These are phyloP conservation scores for Eucidaris tribuloides DNA, from an alignment of 35 echinoderm and acorn worm genomes.

Conservation along the genomic window DNA sequence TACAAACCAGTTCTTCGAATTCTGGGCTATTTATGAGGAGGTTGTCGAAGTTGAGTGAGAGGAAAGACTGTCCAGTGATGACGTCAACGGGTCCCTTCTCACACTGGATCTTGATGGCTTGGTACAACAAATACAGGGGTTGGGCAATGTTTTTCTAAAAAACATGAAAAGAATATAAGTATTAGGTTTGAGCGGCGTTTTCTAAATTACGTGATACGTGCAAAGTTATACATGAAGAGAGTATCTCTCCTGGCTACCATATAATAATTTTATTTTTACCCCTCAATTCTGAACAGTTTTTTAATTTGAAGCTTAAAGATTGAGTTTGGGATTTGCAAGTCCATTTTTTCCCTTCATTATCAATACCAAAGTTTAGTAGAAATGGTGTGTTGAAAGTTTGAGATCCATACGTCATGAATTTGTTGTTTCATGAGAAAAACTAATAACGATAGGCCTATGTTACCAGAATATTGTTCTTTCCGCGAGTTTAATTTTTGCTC, in stretches of 20 bases:
- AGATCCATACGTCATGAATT: too few species aligned
- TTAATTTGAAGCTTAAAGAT: background rate
- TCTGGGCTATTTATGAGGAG: slow-evolving; percentile 6
- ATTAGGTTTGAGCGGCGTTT: too few species aligned
- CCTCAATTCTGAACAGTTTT: background rate
- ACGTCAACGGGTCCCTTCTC: slow-evolving; percentile 86
- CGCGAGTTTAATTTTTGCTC: too few species aligned
- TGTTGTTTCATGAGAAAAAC: too few species aligned
- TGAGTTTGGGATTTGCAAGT: background rate
- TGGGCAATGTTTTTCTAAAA: slow-evolving; percentile 12
- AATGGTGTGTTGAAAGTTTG: too few species aligned
- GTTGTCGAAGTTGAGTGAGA: slow-evolving; percentile 54
- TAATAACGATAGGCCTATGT: too few species aligned
- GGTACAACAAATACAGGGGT: slow-evolving; percentile 51
- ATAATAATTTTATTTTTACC: background rate
- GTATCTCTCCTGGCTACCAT: background rate
- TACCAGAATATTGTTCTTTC: too few species aligned
- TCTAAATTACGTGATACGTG: too few species aligned
- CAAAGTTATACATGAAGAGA: background rate
- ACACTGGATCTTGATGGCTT: slow-evolving; percentile 62
- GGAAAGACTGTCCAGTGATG: slow-evolving; percentile 49
- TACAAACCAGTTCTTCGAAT: slow-evolving; percentile 45
- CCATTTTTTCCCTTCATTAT: too few species aligned
- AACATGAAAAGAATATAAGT: background rate
- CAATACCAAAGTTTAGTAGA: too few species aligned